Conservation (phyloP, 2,888 invertebrate genomes). For the Ectemnius lituratus region DNA sequence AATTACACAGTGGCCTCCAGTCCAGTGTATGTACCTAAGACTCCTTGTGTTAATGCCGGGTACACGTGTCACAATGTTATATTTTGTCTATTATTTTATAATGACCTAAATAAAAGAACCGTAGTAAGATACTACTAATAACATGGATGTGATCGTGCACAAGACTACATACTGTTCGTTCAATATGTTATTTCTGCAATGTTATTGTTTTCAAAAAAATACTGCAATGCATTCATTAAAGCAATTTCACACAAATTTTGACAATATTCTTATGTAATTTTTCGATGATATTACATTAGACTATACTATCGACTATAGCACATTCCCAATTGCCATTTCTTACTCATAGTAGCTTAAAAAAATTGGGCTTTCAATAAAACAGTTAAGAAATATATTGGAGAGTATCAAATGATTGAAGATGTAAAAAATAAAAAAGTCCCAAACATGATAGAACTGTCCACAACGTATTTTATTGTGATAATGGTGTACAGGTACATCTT, state of each 20-base stretch:
- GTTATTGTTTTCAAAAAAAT: neutral
- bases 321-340: too few species aligned
- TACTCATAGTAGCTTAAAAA: too few species aligned
- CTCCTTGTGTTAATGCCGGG: constrained; percentile 10
- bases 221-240: constrained; percentile 15
- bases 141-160: constrained; percentile 5
- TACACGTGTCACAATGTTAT: constrained; percentile 40
- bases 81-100: constrained; percentile 38
- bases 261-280: neutral
- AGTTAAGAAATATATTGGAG: too few species aligned
- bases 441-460: too few species aligned
- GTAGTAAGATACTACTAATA: constrained; percentile 21
- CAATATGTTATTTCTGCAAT: neutral
- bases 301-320: constrained; percentile 1
- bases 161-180: too few species aligned
- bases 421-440: too few species aligned
- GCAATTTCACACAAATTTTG: constrained; percentile 12
- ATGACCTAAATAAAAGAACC: constrained; percentile 33
- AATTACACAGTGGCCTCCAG: neutral
- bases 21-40: neutral
- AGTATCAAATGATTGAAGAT: too few species aligned
- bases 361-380: too few species aligned
- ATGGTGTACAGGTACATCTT: too few species aligned
- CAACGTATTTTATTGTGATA: too few species aligned
- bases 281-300: neutral